Evolutionary conservation across 1,140 invertebrate species (phyloP), one percentile per base, ranked within the genome.

Genomic region (Lethrus apterus): DNA sequence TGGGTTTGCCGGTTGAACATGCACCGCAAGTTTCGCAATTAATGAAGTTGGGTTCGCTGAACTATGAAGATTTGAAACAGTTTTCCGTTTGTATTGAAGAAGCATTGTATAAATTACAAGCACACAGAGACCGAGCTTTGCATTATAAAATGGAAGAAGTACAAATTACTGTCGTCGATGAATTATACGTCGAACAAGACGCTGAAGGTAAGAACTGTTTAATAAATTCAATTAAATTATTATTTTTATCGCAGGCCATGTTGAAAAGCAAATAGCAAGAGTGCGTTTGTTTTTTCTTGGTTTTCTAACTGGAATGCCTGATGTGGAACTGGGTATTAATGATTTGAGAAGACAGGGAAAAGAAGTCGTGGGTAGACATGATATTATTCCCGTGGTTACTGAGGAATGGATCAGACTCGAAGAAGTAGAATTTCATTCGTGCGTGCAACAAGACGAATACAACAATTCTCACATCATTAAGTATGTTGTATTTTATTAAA

Each of bases 391-490:
- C 5, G 94, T 99, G 20, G 90, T 93, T 44, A 99, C 97, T 0
- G 97, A 99, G 70, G 93, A 99, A 70, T 99, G 97, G 97, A 99
- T 99, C 58, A 79, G 90, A 31, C 77, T 98, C 3, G 94, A 99
- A 71, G 79, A 84, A 15, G 79, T 90, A 0, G 93, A 98, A 66
- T 97, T 99, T 66, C 94, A 98, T 70, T 83, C 83, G 24, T 92
- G 89, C 64, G 87, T 99, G 5, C 86, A 96, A 62, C 82, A 86
- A 55, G 83, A 92, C 40, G 90, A 93, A 54, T 99, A 94, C 67
- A 82, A 93, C 44, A 83, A 83, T 46, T 86, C 85, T 3, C 84
- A 89, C 67, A 89, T 89, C 48, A 92, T 98, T 51, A 93, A 89
- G 87, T 91, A 70, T 59, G 71, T 67, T 57, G n/a, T 20, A 10